Percentiles rank a stretch among this genome's conserved stretches.
Conservation (phyloP, 2,888 invertebrate species). For the Cyaniris semiargus region DNA sequence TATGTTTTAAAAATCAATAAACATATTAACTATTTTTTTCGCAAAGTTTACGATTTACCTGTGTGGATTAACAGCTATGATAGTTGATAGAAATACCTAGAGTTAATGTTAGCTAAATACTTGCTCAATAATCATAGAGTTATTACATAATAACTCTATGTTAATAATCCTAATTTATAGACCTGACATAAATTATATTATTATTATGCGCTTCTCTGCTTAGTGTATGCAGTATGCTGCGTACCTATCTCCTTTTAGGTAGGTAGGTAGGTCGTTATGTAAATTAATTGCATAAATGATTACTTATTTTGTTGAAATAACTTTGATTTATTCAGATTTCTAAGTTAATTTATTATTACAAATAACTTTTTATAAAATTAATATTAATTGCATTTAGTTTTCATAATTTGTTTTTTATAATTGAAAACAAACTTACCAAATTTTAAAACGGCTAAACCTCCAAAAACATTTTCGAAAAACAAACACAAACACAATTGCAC, state of each 20-base stretch:
- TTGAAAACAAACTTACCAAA: constrained; percentile 11
- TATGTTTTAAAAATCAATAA: too few relatives aligned
- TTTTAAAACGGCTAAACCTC: constrained; percentile 15
- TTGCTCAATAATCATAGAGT: neutral
- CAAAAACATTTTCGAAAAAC: constrained; percentile 20
- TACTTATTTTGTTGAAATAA: neutral
- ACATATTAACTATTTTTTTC: too few relatives aligned
- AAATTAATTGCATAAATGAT: neutral
- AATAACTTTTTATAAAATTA: too few relatives aligned
- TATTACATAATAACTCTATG: too few relatives aligned
- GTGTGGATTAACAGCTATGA: too few relatives aligned
- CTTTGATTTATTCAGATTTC: neutral
- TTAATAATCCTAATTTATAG: neutral
- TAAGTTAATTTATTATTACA: neutral
- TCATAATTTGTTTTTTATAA: too few relatives aligned
- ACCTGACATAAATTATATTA: neutral
- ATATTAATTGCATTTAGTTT: too few relatives aligned
- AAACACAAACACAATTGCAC: constrained; percentile 1
- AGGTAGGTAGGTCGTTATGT: neutral
- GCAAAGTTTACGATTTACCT: too few relatives aligned
- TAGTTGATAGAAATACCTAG: too few relatives aligned
- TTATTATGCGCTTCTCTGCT: neutral
- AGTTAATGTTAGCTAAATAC: neutral
- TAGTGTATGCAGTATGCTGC: neutral
- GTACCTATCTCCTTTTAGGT: neutral